Conservation (phyloP, 2,113 vertebrate genomes). For the Bos javanicus region DNA sequence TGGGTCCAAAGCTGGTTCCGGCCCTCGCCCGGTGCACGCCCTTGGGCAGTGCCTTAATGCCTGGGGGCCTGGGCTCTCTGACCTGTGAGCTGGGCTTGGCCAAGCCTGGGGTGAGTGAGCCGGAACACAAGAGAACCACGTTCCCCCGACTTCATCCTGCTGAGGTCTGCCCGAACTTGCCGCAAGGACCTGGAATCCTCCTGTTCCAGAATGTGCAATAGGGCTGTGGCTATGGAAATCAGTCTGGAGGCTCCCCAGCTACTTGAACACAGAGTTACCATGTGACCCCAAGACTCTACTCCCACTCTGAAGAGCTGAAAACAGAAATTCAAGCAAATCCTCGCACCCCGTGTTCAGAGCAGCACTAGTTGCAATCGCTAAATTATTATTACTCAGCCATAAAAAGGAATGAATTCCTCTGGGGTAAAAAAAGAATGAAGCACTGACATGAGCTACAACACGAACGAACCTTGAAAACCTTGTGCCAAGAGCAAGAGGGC, state of each 20-base stretch:
- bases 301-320: not conserved
- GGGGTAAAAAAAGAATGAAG: not conserved
- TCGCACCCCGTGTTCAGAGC: not conserved
- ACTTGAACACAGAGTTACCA: not conserved
- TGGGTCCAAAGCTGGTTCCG: not conserved
- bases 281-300: not conserved
- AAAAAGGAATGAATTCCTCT: not conserved
- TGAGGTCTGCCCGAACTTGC: not conserved
- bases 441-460: no score
- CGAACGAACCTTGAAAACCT: not conserved
- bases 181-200: not conserved
- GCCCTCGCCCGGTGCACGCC: not conserved
- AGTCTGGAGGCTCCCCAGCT: not conserved
- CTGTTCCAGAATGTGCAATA: not conserved
- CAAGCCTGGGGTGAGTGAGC: not conserved
- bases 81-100: not conserved
- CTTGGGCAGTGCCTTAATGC: not conserved
- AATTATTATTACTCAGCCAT: not conserved
- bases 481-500: not conserved
- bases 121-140: not conserved
- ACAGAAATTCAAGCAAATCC: not conserved
- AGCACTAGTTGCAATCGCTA: not conserved
- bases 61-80: not conserved
- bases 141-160: not conserved
- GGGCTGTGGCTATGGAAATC: not conserved